Percentiles rank a stretch among this genome's conserved stretches.
phyloP scores from a whole-genome alignment of 2,888 invertebrate species.

The Ischnus inquisitorius region DNA sequence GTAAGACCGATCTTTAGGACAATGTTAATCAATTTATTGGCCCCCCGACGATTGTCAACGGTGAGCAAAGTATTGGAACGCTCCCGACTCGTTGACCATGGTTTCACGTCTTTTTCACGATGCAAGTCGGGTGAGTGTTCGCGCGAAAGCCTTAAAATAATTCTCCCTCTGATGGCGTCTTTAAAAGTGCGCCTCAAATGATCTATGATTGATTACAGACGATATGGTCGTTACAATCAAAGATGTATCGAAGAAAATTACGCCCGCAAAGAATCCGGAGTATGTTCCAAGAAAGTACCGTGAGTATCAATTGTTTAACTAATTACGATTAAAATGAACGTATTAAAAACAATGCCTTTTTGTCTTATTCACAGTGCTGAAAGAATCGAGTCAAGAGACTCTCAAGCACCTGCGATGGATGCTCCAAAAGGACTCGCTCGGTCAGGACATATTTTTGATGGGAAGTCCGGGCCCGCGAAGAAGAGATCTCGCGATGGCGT shows the following conservation, averaged over 20 bases:
- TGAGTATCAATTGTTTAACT: constrained; percentile 86
- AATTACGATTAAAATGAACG: neutral
- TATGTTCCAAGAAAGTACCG: constrained; percentile 94
- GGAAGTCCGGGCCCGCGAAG: constrained; percentile 95
- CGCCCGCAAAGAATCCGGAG: constrained; percentile 89
- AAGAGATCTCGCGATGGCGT: constrained; percentile 94
- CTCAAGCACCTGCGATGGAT: constrained; percentile 96
- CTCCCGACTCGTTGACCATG: constrained; percentile 69
- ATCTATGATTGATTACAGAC: constrained; percentile 70
- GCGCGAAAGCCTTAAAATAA: constrained; percentile 20
- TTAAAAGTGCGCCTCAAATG: neutral
- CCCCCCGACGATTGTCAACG: constrained; percentile 68
- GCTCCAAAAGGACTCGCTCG: constrained; percentile 96
- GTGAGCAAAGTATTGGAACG: constrained; percentile 70
- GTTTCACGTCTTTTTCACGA: constrained; percentile 70
- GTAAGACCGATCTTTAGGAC: constrained; percentile 2
- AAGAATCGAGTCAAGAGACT: constrained; percentile 90
- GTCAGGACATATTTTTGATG: constrained; percentile 98
- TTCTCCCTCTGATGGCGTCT: constrained; percentile 23
- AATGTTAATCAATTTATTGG: constrained; percentile 71
- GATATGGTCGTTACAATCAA: constrained; percentile 89
- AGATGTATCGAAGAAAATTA: constrained; percentile 90
- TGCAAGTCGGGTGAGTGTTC: constrained; percentile 78
- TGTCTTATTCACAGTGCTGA: constrained; percentile 86
- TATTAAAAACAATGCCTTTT: neutral